Conservation (phyloP, 2,113 vertebrate genomes). For the Phasianus colchicus region DNA sequence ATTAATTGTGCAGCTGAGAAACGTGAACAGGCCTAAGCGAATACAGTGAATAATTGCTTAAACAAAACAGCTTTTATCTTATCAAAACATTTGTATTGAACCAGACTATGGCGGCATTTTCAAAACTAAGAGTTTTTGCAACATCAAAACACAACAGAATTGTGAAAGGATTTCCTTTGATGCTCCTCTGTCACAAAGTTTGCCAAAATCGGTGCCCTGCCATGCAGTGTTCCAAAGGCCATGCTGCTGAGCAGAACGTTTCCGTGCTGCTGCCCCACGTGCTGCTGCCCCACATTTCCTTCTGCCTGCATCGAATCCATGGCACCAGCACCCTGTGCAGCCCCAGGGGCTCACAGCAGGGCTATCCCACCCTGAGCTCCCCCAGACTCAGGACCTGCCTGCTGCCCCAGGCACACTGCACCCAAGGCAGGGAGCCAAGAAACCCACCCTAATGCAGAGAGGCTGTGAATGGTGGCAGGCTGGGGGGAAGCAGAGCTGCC, state of each 20-base stretch:
- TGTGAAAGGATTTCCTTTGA: not conserved
- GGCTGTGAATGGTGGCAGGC: not conserved
- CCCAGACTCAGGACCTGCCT: too few relatives aligned
- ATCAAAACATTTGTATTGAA: not conserved
- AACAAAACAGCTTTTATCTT: not conserved
- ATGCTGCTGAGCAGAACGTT: not conserved
- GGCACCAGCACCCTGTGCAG: too few relatives aligned
- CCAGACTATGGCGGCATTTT: not conserved
- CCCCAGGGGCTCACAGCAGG: too few relatives aligned
- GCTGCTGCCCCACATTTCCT: not conserved
- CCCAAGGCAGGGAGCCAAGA: not conserved
- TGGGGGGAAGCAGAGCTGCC: not conserved
- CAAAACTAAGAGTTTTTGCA: not conserved
- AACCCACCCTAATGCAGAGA: not conserved
- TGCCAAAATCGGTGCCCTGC: not conserved
- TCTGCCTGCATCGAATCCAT: not conserved
- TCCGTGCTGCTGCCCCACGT: too few relatives aligned
- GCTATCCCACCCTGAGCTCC: too few relatives aligned
- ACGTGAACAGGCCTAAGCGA: not conserved
- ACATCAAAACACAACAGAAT: not conserved
- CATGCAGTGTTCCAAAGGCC: not conserved
- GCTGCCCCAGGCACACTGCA: not conserved
- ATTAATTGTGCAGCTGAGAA: not conserved
- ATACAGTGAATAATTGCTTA: not conserved
- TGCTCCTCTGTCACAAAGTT: not conserved